Percentiles rank a stretch among this genome's conserved stretches.
Evolutionary conservation across 2,113 vertebrate species (phyloP).

Genomic region (Arizona elegans): DNA sequence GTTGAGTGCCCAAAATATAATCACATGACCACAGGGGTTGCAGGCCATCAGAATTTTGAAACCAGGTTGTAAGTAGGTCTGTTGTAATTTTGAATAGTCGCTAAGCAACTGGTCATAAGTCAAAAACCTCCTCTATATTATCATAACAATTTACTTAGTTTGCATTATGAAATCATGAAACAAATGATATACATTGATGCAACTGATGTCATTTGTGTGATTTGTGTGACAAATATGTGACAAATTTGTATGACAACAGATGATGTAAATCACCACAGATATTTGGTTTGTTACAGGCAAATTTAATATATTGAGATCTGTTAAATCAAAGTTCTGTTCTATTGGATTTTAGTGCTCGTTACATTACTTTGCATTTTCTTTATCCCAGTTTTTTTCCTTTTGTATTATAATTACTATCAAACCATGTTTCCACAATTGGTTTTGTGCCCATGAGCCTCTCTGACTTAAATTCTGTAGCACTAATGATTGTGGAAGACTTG

Average conservation of each 20-base stretch:
- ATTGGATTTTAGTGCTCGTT: background rate
- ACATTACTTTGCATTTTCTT: background rate
- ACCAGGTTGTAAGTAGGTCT: background rate
- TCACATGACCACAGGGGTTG: background rate
- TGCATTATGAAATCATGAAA: background rate
- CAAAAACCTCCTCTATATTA: background rate
- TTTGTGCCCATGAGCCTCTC: background rate
- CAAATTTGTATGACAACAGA: background rate
- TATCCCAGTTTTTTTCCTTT: background rate
- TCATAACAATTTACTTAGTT: background rate
- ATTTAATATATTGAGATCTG: background rate
- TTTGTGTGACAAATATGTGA: background rate
- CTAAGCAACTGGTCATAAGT: background rate
- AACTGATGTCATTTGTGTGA: background rate
- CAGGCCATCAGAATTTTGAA: background rate
- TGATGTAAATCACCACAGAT: background rate
- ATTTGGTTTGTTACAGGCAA: background rate
- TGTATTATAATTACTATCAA: background rate
- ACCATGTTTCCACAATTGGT: background rate
- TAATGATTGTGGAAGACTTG: background rate
- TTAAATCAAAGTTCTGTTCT: background rate
- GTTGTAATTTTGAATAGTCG: background rate
- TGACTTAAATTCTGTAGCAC: constrained; percentile 1
- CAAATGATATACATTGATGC: background rate
- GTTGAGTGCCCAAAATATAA: background rate